These are phyloP conservation scores for Falcunculus frontatus DNA, from an alignment of 2,113 vertebrate genomes.

Conservation along the genomic window DNA sequence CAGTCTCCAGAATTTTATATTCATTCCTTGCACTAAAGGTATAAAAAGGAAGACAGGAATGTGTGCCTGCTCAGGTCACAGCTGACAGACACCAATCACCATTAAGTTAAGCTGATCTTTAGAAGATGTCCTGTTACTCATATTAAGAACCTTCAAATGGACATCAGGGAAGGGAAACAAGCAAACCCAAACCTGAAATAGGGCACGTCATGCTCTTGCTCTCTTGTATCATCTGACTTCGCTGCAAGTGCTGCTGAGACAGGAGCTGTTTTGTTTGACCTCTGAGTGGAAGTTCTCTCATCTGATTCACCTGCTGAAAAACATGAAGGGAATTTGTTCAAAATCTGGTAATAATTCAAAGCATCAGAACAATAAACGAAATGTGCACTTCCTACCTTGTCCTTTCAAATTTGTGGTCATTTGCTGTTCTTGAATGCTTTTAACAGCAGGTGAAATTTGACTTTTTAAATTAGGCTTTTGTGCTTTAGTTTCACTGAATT, in stretches of 20 bases:
- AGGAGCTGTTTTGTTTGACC: not conserved
- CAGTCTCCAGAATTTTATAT: not conserved
- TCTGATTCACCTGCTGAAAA: slow-evolving; percentile 34
- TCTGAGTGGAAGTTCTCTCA: not conserved
- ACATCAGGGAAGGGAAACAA: not conserved
- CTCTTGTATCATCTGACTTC: not conserved
- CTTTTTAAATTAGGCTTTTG: not conserved
- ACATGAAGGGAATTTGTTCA: not conserved
- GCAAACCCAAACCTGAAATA: slow-evolving; percentile 73
- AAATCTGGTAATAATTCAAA: not conserved
- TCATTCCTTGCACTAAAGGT: not conserved
- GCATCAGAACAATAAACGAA: not conserved
- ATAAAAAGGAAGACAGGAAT: not conserved
- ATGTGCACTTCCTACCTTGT: slow-evolving; percentile 13
- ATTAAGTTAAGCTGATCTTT: not conserved
- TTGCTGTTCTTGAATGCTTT: not conserved
- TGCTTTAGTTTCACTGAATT: not conserved
- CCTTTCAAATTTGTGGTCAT: not conserved
- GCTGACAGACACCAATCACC: not conserved
- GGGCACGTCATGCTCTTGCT: slow-evolving; percentile 63
- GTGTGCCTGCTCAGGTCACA: not conserved
- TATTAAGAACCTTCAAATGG: not conserved
- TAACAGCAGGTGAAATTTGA: not conserved
- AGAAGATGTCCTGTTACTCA: not conserved
- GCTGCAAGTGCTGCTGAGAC: not conserved